These are phyloP conservation scores for Dicrurus megarhynchus DNA, from an alignment of 2,113 vertebrate species.

Conservation along the genomic window DNA sequence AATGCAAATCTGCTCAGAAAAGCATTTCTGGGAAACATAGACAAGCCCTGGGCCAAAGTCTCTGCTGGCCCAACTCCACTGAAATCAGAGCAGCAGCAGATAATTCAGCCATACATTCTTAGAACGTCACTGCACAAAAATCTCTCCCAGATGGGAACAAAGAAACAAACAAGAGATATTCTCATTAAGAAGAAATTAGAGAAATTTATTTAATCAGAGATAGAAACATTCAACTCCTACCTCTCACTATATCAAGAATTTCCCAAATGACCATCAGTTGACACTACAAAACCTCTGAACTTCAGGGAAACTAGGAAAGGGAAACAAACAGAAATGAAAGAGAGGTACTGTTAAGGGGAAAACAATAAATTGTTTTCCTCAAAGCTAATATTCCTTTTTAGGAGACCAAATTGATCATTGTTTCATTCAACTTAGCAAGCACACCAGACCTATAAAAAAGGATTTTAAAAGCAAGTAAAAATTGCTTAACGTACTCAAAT, in stretches of 20 bases:
- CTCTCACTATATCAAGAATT: neutral
- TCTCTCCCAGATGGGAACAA: neutral
- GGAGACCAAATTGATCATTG: neutral
- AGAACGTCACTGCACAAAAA: constrained; percentile 37
- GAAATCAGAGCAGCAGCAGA: neutral
- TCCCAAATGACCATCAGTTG: neutral
- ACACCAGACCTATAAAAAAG: neutral
- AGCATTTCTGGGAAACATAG: constrained; percentile 13
- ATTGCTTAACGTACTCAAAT: neutral
- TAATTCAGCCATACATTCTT: constrained; percentile 20
- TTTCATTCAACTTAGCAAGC: neutral
- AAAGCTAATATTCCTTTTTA: neutral
- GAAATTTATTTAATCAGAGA: neutral
- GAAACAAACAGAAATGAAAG: neutral
- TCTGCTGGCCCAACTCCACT: constrained; percentile 33
- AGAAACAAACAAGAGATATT: neutral
- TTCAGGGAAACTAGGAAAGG: neutral
- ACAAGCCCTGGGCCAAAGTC: constrained; percentile 12
- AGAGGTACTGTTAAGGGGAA: neutral
- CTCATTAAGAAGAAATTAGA: constrained; percentile 36
- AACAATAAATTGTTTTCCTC: neutral
- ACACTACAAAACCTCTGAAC: neutral
- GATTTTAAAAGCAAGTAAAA: neutral
- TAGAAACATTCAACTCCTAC: neutral
- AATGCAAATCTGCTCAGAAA: neutral